Evolutionary conservation across 2,113 vertebrate species (phyloP), one percentile per base, ranked within the genome.

Genomic region (Guaruba guarouba): DNA sequence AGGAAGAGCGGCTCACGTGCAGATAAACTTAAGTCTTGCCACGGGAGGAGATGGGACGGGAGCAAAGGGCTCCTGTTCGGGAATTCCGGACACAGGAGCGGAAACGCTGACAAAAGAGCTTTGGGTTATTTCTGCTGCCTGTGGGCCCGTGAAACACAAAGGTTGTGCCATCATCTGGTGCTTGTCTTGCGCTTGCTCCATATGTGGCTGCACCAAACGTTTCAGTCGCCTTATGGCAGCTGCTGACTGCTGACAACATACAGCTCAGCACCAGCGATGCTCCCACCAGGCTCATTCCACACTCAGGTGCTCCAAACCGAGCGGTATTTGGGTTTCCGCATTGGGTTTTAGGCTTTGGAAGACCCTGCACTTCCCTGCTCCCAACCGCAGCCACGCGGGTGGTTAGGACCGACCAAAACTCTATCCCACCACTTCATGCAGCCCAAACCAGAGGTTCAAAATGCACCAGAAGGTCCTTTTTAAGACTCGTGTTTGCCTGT

Each of bases 61-160:
- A 63, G 23, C 23, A 57, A 55, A 6, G 7, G 9, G 4, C 31
- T 57, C 33, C 55, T 22, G 52, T 29, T 69, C n/a, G 81, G 46
- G n/a, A 89, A 67, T 78, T 39, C 46, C 33, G 46, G 28, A 63
- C 0, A 0, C 16, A 82, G 71, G 37, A 82, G 67, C 8, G 82
- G 49, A 86, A 92, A 77, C 51, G 59, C 13, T 54, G 63, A 63
- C 78, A 82, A 57, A 86, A 57, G 9, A 88, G 16, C 39, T 8
- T 82, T 92, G 70, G n/a, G n/a, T 82, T 79, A 75, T 76, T 93
- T 91, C 63, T 5, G 10, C 23, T 88, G 77, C 73, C 24, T 81
- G 43, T 43, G 37, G 70, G 41, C 14, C 68, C 61, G 69, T 66
- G 86, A 76, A 81, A 75, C 3, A 35, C 83, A 92, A 88, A 86